phyloP scores from a whole-genome alignment of 2,113 vertebrate species.

The Aix galericulata region DNA sequence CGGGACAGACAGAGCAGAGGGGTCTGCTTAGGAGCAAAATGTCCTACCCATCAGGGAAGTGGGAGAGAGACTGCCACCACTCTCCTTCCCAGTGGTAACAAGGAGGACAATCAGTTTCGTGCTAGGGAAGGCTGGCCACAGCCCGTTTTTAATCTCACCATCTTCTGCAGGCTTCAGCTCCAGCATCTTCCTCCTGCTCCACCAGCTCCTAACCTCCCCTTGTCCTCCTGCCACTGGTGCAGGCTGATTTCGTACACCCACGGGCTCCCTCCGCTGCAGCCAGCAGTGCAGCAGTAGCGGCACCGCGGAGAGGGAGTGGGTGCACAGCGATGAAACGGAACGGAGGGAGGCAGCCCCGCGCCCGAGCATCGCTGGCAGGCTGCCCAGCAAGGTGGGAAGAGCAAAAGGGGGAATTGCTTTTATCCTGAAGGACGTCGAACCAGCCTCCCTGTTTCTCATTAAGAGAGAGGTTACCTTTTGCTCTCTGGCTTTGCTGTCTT shows the following conservation, averaged over 20 bases:
- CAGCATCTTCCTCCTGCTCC: background rate
- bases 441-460: background rate
- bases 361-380: background rate
- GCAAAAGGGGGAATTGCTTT: background rate
- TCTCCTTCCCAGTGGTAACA: background rate
- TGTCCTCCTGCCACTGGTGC: background rate
- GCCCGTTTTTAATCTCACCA: conserved; percentile 31
- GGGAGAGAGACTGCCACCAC: background rate
- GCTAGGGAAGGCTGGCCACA: background rate
- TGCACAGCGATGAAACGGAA: background rate
- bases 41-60: background rate
- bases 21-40: background rate
- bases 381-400: background rate
- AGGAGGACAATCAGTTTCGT: background rate
- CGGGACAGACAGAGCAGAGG: background rate
- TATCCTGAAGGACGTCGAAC: background rate
- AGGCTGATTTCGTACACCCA: background rate
- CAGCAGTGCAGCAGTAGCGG: background rate
- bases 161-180: background rate
- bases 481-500: background rate
- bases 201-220: background rate
- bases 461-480: background rate
- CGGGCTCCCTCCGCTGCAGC: background rate
- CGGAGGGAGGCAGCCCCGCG: background rate
- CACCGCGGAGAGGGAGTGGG: background rate